Percentiles rank a stretch among this genome's conserved stretches.
Conservation (phyloP, 2,113 vertebrate species). For the Dasyurus viverrinus region DNA sequence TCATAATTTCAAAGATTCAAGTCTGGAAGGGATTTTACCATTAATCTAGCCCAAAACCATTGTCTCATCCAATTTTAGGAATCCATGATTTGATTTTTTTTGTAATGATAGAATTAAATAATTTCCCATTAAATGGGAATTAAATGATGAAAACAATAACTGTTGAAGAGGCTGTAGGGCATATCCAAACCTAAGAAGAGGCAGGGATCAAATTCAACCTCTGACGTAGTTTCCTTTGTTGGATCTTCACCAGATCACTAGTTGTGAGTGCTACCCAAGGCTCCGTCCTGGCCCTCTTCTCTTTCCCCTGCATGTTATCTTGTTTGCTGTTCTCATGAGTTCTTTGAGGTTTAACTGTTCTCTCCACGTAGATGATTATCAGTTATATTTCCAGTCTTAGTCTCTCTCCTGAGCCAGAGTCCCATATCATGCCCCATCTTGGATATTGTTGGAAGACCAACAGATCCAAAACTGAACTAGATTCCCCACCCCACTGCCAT, state of each 20-base stretch:
- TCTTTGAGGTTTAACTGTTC: too few relatives aligned
- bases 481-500: background rate
- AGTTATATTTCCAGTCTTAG: too few relatives aligned
- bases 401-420: background rate
- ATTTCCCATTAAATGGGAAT: background rate
- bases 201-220: background rate
- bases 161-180: background rate
- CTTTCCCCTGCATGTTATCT: background rate
- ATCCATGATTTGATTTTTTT: background rate
- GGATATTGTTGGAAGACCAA: background rate
- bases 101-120: slow-evolving; percentile 16
- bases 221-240: background rate
- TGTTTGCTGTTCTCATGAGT: background rate
- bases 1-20: background rate
- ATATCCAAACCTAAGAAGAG: background rate
- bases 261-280: too few relatives aligned
- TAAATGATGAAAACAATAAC: background rate
- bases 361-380: background rate
- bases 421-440: background rate
- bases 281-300: background rate
- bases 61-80: background rate
- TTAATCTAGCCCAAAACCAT: background rate
- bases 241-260: background rate
- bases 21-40: background rate
- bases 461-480: background rate